Base-by-base conservation (phyloP, 2,113 vertebrate species). In the Rhynchomys soricoides region DNA sequence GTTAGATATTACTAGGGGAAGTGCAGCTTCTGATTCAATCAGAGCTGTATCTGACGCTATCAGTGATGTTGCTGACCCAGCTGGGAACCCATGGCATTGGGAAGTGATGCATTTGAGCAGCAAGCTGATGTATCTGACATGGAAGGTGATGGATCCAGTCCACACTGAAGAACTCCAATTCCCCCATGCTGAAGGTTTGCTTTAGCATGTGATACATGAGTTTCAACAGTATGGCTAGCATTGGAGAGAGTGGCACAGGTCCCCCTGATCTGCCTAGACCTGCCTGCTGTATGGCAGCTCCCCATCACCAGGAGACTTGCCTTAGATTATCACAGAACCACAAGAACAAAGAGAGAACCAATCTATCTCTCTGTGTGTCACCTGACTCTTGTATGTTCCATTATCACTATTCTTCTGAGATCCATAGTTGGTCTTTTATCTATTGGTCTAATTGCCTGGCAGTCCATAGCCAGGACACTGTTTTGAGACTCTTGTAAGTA, bases 71-170 rank as follows among this genome's bases (percentile, higher is more conserved):
- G 98, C 97, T 98, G 98, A 98, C 98, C 97, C 97, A 96, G 89
- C 97, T 24, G 96, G 98, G 98, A 98, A 97, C 96, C 98, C 94
- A 96, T 94, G 85, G 98, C 97, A 98, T 98, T 98, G 97, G 97
- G 97, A 98, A 98, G 97, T 98, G 98, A 98, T 98, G 97, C 85
- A 96, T 98, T 98, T 98, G 98, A 98, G 98, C 98, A 98, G 98
- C 98, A 87, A 98, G 97, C 98, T 98, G 98, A 98, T 98, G 97
- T 98, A 98, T 98, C 98, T 98, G 98, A 98, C 99, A 98, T 98
- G 98, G 98, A 98, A 98, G 98, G 98, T 98, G 98, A 98, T 98
- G 98, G 98, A 98, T 98, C 98, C 98, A 96, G 97, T 97, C 98
- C 97, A 95, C 3, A 77, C 97, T 97, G 98, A 98, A 98, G 95